Percentiles rank a stretch among this genome's conserved stretches.
These are phyloP conservation scores for Smutsia temminckii DNA, from an alignment of 2,797 vertebrate genomes.

Conservation along the genomic window DNA sequence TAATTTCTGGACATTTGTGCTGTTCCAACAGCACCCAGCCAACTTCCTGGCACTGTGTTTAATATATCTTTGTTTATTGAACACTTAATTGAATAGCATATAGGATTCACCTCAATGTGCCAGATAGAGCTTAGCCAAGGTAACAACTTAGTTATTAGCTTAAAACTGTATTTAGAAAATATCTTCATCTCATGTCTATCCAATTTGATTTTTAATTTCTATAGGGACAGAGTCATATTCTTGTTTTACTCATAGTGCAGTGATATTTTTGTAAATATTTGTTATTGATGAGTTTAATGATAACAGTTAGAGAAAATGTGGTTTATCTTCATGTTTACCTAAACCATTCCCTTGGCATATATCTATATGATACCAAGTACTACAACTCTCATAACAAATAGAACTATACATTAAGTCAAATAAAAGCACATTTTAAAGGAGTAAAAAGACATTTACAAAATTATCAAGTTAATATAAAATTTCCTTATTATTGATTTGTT, in stretches of 20 bases:
- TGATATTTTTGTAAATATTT: neutral
- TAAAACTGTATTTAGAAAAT: neutral
- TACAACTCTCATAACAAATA: neutral
- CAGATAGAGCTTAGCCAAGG: neutral
- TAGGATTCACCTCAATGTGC: neutral
- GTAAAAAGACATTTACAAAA: neutral
- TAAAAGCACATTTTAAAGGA: neutral
- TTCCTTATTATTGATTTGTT: neutral
- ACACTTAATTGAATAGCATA: neutral
- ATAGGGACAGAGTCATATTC: neutral
- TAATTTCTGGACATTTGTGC: neutral
- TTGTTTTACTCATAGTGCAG: neutral
- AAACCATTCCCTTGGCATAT: neutral
- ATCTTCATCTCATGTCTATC: neutral
- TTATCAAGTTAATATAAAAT: neutral
- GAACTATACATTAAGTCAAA: neutral
- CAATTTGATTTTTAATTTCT: slow-evolving; percentile 5
- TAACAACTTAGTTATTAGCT: neutral
- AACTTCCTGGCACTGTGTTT: neutral
- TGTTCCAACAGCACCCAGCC: neutral
- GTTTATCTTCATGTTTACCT: neutral
- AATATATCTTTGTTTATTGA: neutral
- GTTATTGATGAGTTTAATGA: neutral
- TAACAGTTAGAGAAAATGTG: neutral
- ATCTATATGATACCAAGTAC: neutral